These are phyloP conservation scores for Galago senegalensis DNA, from an alignment of 2,797 vertebrate genomes.

Conservation along the genomic window DNA sequence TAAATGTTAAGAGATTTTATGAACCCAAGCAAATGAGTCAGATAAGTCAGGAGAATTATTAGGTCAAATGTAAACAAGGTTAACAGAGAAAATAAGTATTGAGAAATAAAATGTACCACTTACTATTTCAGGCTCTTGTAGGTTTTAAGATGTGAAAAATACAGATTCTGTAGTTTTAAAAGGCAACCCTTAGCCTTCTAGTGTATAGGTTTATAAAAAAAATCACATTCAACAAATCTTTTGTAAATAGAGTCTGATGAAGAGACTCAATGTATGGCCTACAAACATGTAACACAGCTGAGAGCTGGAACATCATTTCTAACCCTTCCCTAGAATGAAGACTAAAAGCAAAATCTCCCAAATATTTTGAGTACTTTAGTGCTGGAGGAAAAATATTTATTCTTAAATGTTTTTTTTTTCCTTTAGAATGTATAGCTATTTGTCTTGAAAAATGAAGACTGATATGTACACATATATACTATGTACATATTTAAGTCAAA, in stretches of 20 bases:
- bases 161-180: not conserved
- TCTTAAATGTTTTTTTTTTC: not conserved
- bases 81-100: not conserved
- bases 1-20: not conserved
- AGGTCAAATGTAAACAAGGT: not conserved
- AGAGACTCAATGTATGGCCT: too few relatives aligned
- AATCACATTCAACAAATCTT: not conserved
- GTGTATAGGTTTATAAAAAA: not conserved
- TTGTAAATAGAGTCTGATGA: not conserved
- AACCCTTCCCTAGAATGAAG: not conserved
- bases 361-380: not conserved
- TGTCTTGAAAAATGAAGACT: not conserved
- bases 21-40: not conserved
- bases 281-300: not conserved
- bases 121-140: not conserved
- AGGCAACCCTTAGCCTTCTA: rapidly evolving
- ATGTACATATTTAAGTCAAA: not conserved
- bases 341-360: not conserved
- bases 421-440: not conserved
- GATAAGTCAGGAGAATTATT: not conserved
- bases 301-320: not conserved
- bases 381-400: not conserved
- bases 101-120: not conserved
- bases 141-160: not conserved
- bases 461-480: not conserved